phyloP scores from a whole-genome alignment of 2,888 invertebrate species.

The Frankliniella fusca region DNA sequence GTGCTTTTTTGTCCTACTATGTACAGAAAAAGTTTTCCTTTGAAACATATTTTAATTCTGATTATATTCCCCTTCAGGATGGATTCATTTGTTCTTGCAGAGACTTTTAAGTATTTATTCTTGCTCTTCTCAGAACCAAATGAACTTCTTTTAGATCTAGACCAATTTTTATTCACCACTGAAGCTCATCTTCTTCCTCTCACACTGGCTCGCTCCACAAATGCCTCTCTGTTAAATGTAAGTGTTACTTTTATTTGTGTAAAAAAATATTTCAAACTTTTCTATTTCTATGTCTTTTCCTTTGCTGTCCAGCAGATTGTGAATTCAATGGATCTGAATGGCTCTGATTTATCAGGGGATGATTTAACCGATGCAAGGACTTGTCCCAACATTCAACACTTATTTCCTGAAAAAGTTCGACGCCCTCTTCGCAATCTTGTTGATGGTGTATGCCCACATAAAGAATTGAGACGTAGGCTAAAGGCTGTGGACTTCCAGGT shows the following conservation, averaged over 20 bases:
- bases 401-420: constrained; percentile 79
- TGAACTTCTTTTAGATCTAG: constrained; percentile 75
- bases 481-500: constrained; percentile 52
- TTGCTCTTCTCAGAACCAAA: constrained; percentile 85
- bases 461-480: constrained; percentile 57
- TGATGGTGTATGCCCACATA: constrained; percentile 70
- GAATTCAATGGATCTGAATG: background rate
- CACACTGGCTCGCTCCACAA: constrained; percentile 58
- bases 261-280: background rate
- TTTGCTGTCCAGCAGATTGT: constrained; percentile 42
- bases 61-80: constrained; percentile 50
- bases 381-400: constrained; percentile 79
- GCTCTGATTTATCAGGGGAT: background rate
- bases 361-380: background rate
- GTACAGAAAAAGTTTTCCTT: background rate
- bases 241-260: constrained; percentile 30
- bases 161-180: constrained; percentile 85
- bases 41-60: background rate
- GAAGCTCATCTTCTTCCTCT: constrained; percentile 95
- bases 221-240: constrained; percentile 36
- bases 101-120: constrained; percentile 96
- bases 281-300: background rate
- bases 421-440: constrained; percentile 81
- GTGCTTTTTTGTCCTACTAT: background rate
- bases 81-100: constrained; percentile 97